Conservation (phyloP, 2,113 vertebrate genomes). For the Alosa alosa region DNA sequence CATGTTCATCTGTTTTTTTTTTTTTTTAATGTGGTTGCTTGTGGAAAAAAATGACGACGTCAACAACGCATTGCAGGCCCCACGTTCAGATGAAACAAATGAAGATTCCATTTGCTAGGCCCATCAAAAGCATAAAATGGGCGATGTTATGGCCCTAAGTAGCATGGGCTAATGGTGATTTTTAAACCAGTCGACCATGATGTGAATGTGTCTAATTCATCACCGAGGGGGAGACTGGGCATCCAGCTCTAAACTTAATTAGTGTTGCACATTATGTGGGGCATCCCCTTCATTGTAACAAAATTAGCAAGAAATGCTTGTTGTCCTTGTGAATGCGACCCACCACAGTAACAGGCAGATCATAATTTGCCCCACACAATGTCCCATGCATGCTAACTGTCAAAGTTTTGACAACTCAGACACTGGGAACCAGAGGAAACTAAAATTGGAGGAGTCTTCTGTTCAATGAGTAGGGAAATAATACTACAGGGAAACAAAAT, state of each 20-base stretch:
- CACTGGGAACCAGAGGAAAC: conserved; percentile 65
- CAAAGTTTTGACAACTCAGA: conserved; percentile 66
- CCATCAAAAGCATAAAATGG: conserved; percentile 97
- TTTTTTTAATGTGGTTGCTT: conserved; percentile 63
- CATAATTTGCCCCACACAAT: conserved; percentile 57
- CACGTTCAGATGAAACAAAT: conserved; percentile 89
- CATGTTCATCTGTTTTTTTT: conserved; percentile 85
- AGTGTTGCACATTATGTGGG: conserved; percentile 89
- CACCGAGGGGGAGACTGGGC: conserved; percentile 76
- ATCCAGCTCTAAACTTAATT: conserved; percentile 93
- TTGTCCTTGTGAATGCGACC: conserved; percentile 70
- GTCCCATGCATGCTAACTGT: conserved; percentile 62
- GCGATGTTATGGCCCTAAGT: conserved; percentile 98
- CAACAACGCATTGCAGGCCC: conserved; percentile 58
- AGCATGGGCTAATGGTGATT: conserved; percentile 97
- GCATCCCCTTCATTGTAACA: conserved; percentile 76
- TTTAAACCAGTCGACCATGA: conserved; percentile 95
- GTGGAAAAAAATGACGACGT: conserved; percentile 52
- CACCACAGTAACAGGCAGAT: conserved; percentile 62
- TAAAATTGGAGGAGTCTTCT: conserved; percentile 53
- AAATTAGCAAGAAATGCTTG: conserved; percentile 77
- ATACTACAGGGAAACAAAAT: too few species aligned
- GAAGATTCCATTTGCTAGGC: conserved; percentile 85
- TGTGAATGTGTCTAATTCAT: conserved; percentile 88
- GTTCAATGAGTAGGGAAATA: background rate